These are phyloP conservation scores for Osmerus mordax DNA, from an alignment of 2,113 vertebrate genomes.

Conservation along the genomic window DNA sequence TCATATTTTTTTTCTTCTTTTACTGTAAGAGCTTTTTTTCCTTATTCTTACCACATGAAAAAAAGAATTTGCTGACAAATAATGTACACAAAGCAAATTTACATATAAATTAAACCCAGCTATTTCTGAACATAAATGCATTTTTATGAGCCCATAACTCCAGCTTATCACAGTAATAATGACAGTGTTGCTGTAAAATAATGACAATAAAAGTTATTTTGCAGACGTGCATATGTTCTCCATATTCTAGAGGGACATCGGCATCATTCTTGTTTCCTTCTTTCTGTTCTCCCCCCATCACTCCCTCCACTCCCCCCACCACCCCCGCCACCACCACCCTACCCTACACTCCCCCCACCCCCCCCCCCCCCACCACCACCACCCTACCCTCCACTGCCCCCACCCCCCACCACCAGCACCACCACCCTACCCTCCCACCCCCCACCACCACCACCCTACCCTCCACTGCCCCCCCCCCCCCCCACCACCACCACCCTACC, in stretches of 20 bases:
- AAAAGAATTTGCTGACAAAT: conserved; percentile 64
- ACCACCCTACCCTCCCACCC: too few species aligned
- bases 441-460: too few species aligned
- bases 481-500: too few species aligned
- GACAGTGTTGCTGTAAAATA: conserved; percentile 47
- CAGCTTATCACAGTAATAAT: conserved; percentile 64
- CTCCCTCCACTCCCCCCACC: too few species aligned
- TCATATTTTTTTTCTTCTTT: background rate
- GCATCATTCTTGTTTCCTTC: conserved; percentile 27
- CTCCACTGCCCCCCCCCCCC: too few species aligned
- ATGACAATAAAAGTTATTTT: conserved; percentile 49
- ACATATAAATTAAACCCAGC: conserved; percentile 67
- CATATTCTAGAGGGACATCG: conserved; percentile 14
- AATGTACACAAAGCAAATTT: conserved; percentile 58
- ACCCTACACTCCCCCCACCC: too few species aligned
- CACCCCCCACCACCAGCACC: too few species aligned
- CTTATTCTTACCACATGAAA: conserved; percentile 31
- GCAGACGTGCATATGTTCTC: conserved; percentile 20
- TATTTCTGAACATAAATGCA: conserved; percentile 35
- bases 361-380: too few species aligned
- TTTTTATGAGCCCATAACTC: conserved; percentile 58
- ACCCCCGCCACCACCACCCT: too few species aligned
- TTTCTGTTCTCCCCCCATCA: too few species aligned
- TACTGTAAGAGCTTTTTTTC: background rate
- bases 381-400: too few species aligned